Conservation (phyloP, 2,888 invertebrate species). For the Incurvaria masculella region DNA sequence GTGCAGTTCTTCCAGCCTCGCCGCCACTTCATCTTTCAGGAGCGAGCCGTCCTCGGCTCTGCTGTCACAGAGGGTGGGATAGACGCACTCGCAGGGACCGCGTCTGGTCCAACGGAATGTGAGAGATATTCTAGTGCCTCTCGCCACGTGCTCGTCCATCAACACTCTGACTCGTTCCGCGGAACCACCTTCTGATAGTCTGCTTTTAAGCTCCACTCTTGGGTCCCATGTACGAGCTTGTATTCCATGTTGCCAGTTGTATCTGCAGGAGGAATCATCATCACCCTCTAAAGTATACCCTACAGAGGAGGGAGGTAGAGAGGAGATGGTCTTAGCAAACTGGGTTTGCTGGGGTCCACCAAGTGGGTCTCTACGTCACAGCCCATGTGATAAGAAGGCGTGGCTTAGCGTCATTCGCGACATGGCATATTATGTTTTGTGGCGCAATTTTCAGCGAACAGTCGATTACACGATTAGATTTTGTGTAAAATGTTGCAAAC, state of each 20-base stretch:
- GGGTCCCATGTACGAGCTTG: constrained; percentile 79
- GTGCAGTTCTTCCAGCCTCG: constrained; percentile 67
- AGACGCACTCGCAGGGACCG: constrained; percentile 62
- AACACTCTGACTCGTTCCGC: constrained; percentile 23
- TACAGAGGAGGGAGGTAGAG: too few species aligned
- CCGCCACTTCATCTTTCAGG: constrained; percentile 51
- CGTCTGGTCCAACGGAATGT: constrained; percentile 72
- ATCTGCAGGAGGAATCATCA: constrained; percentile 46
- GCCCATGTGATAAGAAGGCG: too few species aligned
- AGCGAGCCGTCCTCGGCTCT: constrained; percentile 19
- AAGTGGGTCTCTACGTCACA: too few species aligned
- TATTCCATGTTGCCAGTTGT: constrained; percentile 87
- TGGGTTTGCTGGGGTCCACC: too few species aligned
- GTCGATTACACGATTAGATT: too few species aligned
- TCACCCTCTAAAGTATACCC: too few species aligned
- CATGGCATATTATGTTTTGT: too few species aligned
- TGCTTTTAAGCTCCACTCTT: constrained; percentile 50
- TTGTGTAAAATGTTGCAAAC: too few species aligned
- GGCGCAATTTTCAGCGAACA: too few species aligned
- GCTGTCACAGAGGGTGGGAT: constrained; percentile 66
- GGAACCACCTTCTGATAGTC: constrained; percentile 14
- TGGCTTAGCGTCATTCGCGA: too few species aligned
- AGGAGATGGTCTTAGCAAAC: too few species aligned
- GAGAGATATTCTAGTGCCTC: constrained; percentile 67
- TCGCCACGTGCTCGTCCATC: constrained; percentile 25